A percentile compares a stretch with the other conserved stretches of the same genome.
Conservation (phyloP, 2,888 invertebrate genomes). For the Neoscelio sp. region DNA sequence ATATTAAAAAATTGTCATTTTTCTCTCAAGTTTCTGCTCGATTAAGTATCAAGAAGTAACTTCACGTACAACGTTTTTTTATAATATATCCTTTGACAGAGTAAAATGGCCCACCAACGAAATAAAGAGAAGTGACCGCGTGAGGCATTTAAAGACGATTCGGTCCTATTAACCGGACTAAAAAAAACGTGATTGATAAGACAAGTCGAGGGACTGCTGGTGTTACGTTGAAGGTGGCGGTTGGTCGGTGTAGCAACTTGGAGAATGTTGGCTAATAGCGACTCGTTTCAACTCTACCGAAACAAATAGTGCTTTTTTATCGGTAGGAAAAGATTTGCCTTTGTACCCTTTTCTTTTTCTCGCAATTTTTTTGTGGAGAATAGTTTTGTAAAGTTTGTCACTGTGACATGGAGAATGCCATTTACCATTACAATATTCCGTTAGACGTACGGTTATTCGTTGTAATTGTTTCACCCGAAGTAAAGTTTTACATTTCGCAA, state of each 20-base stretch:
- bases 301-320: conserved; percentile 71
- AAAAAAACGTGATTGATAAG: conserved; percentile 74
- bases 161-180: conserved; percentile 67
- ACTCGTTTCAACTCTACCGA: conserved; percentile 60
- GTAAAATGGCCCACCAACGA: conserved; percentile 32
- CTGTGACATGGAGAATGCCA: neutral
- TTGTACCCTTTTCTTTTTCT: conserved; percentile 63
- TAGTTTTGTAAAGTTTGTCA: conserved; percentile 25
- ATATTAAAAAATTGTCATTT: conserved; percentile 17
- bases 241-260: conserved; percentile 39
- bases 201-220: conserved; percentile 34
- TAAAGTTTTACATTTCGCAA: no score
- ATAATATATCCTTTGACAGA: conserved; percentile 26
- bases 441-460: no score
- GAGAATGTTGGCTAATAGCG: conserved; percentile 70
- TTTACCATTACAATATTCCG: no score
- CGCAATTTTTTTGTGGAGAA: conserved; percentile 53
- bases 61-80: conserved; percentile 36
- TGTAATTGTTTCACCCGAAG: no score
- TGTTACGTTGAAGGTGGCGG: conserved; percentile 60
- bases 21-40: neutral
- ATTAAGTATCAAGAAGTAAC: conserved; percentile 45
- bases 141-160: conserved; percentile 70
- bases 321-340: conserved; percentile 58
- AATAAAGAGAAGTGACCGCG: conserved; percentile 62